Evolutionary conservation across 2,888 invertebrate species (phyloP).

Genomic region (Galeruca laticollis): DNA sequence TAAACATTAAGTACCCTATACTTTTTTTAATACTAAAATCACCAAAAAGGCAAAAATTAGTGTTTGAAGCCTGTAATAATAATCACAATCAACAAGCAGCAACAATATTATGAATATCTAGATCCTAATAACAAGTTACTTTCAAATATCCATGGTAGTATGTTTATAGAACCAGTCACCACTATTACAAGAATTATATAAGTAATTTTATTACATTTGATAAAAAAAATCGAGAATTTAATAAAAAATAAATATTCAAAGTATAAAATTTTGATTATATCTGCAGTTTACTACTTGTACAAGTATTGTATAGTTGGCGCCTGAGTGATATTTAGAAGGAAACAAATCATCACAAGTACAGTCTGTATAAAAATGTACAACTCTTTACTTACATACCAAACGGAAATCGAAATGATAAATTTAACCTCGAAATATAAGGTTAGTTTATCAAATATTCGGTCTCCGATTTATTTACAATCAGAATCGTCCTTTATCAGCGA

Average conservation of each 20-base stretch:
- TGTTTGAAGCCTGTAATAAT: constrained; percentile 32
- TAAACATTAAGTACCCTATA: constrained; percentile 18
- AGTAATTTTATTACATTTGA: background rate
- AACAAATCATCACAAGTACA: constrained; percentile 53
- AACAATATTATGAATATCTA: constrained; percentile 45
- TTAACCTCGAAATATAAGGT: constrained; percentile 5
- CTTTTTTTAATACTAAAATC: constrained; percentile 18
- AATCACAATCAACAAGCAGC: constrained; percentile 49
- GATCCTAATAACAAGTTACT: constrained; percentile 43
- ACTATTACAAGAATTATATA: background rate
- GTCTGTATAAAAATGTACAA: constrained; percentile 58
- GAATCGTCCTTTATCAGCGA: constrained; percentile 64
- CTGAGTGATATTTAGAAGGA: background rate
- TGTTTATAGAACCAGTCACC: background rate
- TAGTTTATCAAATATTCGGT: background rate
- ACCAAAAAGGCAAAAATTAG: constrained; percentile 30
- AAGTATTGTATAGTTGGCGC: background rate
- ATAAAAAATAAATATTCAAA: background rate
- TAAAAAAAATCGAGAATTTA: too few relatives aligned
- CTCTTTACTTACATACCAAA: constrained; percentile 29
- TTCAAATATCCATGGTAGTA: constrained; percentile 26
- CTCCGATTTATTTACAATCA: constrained; percentile 51
- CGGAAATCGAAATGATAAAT: constrained; percentile 22
- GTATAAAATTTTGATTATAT: background rate
- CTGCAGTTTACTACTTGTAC: background rate